These are phyloP conservation scores for Propithecus coquereli DNA, from an alignment of 2,113 vertebrate species.

Conservation along the genomic window DNA sequence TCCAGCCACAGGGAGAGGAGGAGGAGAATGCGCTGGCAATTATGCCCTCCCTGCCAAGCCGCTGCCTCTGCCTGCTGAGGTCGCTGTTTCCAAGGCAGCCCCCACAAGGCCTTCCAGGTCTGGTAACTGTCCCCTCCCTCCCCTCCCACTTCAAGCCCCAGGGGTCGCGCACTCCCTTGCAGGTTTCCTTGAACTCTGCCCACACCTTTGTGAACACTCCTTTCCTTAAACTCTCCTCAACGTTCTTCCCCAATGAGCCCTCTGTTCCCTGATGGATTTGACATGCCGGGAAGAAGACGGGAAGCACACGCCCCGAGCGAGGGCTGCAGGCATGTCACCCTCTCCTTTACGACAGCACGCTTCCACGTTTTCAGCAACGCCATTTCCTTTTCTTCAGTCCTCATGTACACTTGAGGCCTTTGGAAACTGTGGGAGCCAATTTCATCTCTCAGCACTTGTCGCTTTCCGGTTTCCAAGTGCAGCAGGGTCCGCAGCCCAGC, in stretches of 20 bases:
- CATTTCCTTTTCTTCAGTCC: background rate
- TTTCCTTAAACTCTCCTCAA: background rate
- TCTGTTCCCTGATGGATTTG: background rate
- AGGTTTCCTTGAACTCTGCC: background rate
- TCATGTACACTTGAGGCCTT: background rate
- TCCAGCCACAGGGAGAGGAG: background rate
- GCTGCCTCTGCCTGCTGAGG: background rate
- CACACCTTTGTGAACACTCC: background rate
- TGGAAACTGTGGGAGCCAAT: background rate
- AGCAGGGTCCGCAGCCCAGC: background rate
- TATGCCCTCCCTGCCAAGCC: background rate
- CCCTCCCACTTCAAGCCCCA: background rate
- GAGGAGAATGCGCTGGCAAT: background rate
- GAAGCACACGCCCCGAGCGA: background rate
- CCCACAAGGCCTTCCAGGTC: background rate
- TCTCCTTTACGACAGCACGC: fast-evolving
- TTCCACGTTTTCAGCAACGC: background rate
- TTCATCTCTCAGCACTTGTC: background rate
- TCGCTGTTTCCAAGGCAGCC: background rate
- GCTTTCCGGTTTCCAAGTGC: background rate
- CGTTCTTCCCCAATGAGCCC: background rate
- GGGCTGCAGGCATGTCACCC: background rate
- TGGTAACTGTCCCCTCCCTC: too few species aligned
- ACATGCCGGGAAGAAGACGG: background rate
- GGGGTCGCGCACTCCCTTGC: background rate